Conservation (phyloP, 2,888 invertebrate species). For the Meganola albula region DNA sequence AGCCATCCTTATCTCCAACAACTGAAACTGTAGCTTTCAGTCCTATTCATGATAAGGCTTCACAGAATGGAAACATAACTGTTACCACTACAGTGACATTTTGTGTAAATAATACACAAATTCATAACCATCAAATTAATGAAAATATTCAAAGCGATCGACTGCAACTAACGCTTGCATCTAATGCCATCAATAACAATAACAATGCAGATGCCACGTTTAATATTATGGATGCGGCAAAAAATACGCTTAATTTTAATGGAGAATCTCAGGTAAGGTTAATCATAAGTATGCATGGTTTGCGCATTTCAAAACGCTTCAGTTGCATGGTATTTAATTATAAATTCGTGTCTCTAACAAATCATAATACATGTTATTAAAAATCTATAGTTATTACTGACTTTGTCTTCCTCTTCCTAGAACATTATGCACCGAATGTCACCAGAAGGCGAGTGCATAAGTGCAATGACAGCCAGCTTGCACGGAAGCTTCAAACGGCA, state of each 20-base stretch:
- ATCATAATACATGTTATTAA: conserved; percentile 24
- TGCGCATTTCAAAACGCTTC: conserved; percentile 33
- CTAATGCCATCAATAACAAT: conserved; percentile 70
- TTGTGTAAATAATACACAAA: conserved; percentile 81
- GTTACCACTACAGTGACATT: conserved; percentile 93
- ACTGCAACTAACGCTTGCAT: conserved; percentile 74
- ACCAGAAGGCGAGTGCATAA: conserved; percentile 81
- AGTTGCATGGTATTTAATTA: conserved; percentile 29
- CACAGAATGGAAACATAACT: conserved; percentile 84
- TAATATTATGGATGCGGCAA: conserved; percentile 51
- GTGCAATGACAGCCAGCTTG: conserved; percentile 80
- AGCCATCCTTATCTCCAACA: conserved; percentile 68
- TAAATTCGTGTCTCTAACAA: conserved; percentile 37
- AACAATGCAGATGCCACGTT: conserved; percentile 54
- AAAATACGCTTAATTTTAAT: conserved; percentile 53
- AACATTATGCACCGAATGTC: conserved; percentile 84
- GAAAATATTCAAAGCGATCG: conserved; percentile 67
- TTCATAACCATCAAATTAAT: conserved; percentile 73
- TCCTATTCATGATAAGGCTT: conserved; percentile 65
- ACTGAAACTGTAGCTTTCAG: conserved; percentile 59
- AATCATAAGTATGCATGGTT: conserved; percentile 37
- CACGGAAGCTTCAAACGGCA: conserved; percentile 81
- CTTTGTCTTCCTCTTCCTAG: conserved; percentile 68
- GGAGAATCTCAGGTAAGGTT: conserved; percentile 65
- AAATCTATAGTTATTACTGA: conserved; percentile 36